phyloP scores from a whole-genome alignment of 2,797 vertebrate genomes.

The Centropyge bicolor region DNA sequence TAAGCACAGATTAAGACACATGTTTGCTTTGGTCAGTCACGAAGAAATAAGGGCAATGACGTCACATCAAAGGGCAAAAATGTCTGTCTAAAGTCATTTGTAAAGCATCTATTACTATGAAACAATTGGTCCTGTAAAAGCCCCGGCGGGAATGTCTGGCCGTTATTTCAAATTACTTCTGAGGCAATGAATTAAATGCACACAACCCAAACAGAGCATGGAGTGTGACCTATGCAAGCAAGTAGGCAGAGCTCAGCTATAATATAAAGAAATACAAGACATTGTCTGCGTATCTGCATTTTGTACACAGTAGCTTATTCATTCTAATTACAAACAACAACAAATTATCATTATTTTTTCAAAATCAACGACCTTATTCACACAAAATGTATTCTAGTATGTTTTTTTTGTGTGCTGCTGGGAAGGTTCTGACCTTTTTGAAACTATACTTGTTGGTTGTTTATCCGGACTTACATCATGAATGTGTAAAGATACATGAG shows the following conservation, averaged over 20 bases:
- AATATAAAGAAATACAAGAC: constrained; percentile 44
- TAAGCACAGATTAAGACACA: constrained; percentile 36
- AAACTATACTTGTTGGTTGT: background rate
- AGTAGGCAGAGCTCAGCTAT: constrained; percentile 37
- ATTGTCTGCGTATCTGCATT: constrained; percentile 20
- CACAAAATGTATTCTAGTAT: background rate
- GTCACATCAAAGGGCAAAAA: constrained; percentile 47
- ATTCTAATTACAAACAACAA: constrained; percentile 1
- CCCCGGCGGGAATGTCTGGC: constrained; percentile 72
- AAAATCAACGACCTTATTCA: background rate
- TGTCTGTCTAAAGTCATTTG: constrained; percentile 60
- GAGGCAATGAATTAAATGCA: constrained; percentile 66
- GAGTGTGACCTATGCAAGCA: constrained; percentile 55
- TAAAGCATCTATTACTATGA: constrained; percentile 49
- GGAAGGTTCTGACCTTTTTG: constrained; percentile 1
- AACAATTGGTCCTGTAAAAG: constrained; percentile 54
- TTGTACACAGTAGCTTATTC: background rate
- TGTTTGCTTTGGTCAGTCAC: constrained; percentile 38
- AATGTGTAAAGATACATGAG: background rate
- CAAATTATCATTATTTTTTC: background rate
- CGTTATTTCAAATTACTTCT: constrained; percentile 75
- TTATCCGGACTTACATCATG: background rate
- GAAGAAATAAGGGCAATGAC: constrained; percentile 56
- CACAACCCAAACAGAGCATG: constrained; percentile 61
- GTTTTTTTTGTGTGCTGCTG: background rate